These are phyloP conservation scores for Oriolus oriolus DNA, from an alignment of 2,113 vertebrate species.

Conservation along the genomic window DNA sequence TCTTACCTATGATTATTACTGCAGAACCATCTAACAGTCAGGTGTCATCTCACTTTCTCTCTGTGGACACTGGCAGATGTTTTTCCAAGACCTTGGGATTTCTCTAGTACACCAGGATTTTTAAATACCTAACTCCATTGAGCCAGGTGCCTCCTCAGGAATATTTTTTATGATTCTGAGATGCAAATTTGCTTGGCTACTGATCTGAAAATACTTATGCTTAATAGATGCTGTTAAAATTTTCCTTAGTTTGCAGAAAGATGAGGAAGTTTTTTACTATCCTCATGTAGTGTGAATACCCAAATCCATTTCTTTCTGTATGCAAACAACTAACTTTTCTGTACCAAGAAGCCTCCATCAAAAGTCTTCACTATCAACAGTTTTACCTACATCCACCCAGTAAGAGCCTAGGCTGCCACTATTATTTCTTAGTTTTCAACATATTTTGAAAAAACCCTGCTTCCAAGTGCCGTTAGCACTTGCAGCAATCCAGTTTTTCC, in stretches of 20 bases:
- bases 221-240: not conserved
- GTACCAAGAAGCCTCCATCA: not conserved
- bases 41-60: not conserved
- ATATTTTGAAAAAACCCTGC: not conserved
- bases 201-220: not conserved
- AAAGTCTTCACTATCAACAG: not conserved
- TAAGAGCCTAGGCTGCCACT: not conserved
- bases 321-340: not conserved
- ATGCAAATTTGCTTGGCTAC: not conserved
- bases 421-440: not conserved
- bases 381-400: not conserved
- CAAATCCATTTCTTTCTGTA: not conserved
- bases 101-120: not conserved
- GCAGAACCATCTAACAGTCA: not conserved
- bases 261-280: not conserved
- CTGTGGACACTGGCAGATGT: not conserved
- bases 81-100: not conserved
- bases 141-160: not conserved
- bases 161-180: not conserved
- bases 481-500: conserved; percentile 18
- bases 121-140: not conserved
- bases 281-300: not conserved
- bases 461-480: not conserved
- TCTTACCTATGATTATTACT: not conserved
- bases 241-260: not conserved